phyloP scores from a whole-genome alignment of 2,888 invertebrate genomes.

The Lithophane ornitopus region DNA sequence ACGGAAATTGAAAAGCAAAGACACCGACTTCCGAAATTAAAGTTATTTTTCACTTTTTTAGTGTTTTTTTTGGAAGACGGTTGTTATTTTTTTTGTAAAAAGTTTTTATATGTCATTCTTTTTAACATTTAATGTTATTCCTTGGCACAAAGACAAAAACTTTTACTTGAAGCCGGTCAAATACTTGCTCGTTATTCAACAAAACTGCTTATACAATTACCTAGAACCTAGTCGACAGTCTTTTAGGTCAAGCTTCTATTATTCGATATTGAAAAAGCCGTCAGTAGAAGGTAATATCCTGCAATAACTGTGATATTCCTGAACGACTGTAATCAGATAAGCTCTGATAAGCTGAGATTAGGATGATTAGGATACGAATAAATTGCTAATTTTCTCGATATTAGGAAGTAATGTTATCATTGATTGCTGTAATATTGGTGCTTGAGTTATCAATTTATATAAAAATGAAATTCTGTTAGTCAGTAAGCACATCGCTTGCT shows the following conservation, averaged over 20 bases:
- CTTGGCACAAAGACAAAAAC: neutral
- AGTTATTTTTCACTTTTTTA: too few relatives aligned
- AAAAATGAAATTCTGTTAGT: neutral
- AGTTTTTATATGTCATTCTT: neutral
- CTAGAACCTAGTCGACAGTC: slow-evolving; percentile 13
- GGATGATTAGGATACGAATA: slow-evolving; percentile 22
- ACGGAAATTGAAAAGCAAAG: too few relatives aligned
- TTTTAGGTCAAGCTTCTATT: neutral
- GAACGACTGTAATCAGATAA: slow-evolving; percentile 31
- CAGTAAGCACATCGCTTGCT: neutral
- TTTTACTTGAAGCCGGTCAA: neutral
- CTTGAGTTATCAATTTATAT: neutral
- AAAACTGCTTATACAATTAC: slow-evolving; percentile 1
- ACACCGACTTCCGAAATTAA: too few relatives aligned
- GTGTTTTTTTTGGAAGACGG: too few relatives aligned
- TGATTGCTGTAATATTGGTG: slow-evolving; percentile 10
- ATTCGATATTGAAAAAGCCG: slow-evolving; percentile 18
- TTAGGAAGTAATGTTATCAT: slow-evolving; percentile 23
- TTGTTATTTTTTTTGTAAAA: too few relatives aligned
- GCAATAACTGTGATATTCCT: slow-evolving; percentile 37
- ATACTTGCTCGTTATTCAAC: neutral
- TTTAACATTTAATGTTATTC: neutral
- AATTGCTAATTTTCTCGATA: slow-evolving; percentile 27
- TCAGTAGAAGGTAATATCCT: slow-evolving; percentile 18
- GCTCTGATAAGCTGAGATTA: slow-evolving; percentile 29